phyloP scores from a whole-genome alignment of 1,140 invertebrate species.

The Portunus trituberculatus region DNA sequence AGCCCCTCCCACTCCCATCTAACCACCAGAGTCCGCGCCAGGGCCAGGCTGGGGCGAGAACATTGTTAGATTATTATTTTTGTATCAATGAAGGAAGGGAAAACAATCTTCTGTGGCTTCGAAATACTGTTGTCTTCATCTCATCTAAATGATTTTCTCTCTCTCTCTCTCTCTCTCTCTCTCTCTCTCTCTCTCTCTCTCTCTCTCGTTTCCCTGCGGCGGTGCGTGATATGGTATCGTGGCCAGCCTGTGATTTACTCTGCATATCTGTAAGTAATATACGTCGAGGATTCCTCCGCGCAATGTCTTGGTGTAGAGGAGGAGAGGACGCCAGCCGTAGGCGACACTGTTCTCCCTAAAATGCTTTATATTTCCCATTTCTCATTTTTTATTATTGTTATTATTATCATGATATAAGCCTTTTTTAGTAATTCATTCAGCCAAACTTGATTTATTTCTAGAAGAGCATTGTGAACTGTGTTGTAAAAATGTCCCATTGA shows the following conservation, averaged over 20 bases:
- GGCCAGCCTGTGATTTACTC: constrained; percentile 29
- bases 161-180: constrained; percentile 51
- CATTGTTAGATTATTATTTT: not conserved
- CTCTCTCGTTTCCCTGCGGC: not conserved
- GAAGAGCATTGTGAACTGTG: constrained; percentile 74
- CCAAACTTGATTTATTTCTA: constrained; percentile 73
- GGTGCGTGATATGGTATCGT: constrained; percentile 26
- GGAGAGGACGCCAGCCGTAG: not conserved
- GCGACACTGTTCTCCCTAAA: not conserved
- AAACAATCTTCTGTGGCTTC: not conserved
- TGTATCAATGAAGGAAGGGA: not conserved
- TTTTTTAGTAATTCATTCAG: constrained; percentile 57
- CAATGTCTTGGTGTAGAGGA: not conserved
- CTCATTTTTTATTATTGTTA: constrained; percentile 7
- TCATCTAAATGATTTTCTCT: not conserved
- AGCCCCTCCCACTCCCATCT: too few species aligned
- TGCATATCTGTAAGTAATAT: constrained; percentile 23
- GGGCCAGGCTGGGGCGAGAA: not conserved
- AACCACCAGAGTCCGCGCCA: not conserved
- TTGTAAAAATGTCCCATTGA: constrained; percentile 76
- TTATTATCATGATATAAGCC: constrained; percentile 26
- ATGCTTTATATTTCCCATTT: not conserved
- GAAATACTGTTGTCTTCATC: not conserved
- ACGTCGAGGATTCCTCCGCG: not conserved
- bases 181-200: constrained; percentile 58